Base-by-base conservation (phyloP, 2,113 vertebrate genomes). In the Ameiurus melas region DNA sequence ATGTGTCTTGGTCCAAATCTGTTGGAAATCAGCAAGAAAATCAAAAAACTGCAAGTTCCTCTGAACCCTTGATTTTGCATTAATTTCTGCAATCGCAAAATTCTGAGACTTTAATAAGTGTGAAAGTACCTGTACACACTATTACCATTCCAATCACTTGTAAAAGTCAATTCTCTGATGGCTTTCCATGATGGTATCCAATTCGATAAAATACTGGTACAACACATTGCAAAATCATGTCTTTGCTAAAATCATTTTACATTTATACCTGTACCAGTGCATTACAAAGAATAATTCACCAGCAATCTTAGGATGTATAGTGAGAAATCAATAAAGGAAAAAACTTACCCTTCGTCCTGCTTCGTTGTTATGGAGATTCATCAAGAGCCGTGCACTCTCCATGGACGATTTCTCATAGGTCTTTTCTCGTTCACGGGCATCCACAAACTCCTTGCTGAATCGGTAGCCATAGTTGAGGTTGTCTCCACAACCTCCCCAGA, bases 361-460 rank as follows among this genome's bases (percentile, higher is more conserved):
- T 91, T 99, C 98, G 0, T 99, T 99, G 92, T 99, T 99, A 95
- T 99, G 98, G 83, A 99, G 93, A 91, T 99, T 99, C 98, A 99
- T 99, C 94, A 97, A 20, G 86, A 96, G 96, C 77, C 98, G 95
- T 0, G 97, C 96, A 0, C 96, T 98, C 90, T 99, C 98, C 0
- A 96, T 96, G 0, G 98, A 96, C 89, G 97, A 97, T 86, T 97
- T 97, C 87, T 97, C 96, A 66, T 96, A 97, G 92, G 96, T 97
- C 57, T 98, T 97, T 95, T 99, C 98, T 0, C 98, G 92, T 92
- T 99, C 98, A 0, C 98, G 96, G 0, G 98, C 98, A 0, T 99
- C 98, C 91, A 99, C 98, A 27, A 99, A 99, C 94, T 99, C 98
- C 92, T 97, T 99, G 90, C 98, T 97, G 64, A 99, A 99, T 92